These are phyloP conservation scores for Threskiornis aethiopicus DNA, from an alignment of 2,797 vertebrate genomes.

Conservation along the genomic window DNA sequence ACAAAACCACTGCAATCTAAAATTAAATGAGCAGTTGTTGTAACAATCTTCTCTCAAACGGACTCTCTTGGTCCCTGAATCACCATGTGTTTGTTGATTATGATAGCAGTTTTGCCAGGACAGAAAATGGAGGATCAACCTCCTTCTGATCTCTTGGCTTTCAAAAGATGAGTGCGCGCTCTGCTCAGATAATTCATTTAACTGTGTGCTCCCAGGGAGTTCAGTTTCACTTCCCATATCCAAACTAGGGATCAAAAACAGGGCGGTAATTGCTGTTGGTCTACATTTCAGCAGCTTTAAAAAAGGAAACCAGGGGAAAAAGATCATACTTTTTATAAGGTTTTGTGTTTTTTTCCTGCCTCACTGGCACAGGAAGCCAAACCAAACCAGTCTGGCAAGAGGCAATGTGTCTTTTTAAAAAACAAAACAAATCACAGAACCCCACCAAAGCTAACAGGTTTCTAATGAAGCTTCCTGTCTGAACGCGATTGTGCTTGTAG, in stretches of 20 bases:
- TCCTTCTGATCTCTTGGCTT: background rate
- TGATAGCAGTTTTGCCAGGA: background rate
- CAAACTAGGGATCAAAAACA: background rate
- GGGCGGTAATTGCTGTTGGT: background rate
- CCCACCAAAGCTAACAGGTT: background rate
- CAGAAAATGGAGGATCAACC: background rate
- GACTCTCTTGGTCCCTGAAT: background rate
- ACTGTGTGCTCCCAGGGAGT: background rate
- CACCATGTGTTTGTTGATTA: background rate
- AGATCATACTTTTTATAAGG: background rate
- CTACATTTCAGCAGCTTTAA: background rate
- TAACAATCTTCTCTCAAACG: background rate
- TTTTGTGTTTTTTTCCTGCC: background rate
- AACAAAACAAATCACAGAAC: background rate
- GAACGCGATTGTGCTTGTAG: background rate
- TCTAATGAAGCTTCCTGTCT: background rate
- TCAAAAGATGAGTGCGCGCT: background rate
- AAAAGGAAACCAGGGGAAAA: background rate
- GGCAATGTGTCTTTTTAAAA: background rate
- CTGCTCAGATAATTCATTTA: background rate
- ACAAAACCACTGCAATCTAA: background rate
- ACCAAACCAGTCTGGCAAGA: constrained; percentile 53
- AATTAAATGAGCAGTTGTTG: background rate
- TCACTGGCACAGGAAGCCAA: background rate
- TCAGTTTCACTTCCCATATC: background rate